Percentiles rank a stretch among this genome's conserved stretches.
phyloP scores from a whole-genome alignment of 2,797 vertebrate genomes.

The Pseudochaenichthys georgianus region DNA sequence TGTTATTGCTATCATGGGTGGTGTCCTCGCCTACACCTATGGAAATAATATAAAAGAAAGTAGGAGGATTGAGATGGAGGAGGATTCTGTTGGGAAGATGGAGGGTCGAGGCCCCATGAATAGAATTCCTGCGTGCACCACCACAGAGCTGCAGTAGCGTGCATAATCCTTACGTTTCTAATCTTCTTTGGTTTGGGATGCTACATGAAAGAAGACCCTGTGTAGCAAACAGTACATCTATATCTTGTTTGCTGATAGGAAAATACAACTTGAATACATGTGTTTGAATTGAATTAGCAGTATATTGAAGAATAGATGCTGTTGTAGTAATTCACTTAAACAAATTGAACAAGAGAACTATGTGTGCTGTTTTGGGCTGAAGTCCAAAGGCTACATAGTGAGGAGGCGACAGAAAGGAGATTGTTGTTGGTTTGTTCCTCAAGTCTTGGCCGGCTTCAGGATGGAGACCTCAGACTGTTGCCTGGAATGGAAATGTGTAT shows the following conservation, averaged over 20 bases:
- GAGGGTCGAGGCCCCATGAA: constrained; percentile 44
- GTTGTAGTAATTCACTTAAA: constrained; percentile 31
- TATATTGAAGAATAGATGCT: constrained; percentile 31
- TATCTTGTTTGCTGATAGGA: constrained; percentile 11
- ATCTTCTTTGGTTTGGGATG: constrained; percentile 37
- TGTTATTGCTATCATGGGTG: constrained; percentile 1
- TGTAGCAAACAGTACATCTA: neutral
- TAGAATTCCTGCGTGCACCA: constrained; percentile 49
- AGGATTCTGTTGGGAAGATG: constrained; percentile 18
- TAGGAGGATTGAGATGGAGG: constrained; percentile 1
- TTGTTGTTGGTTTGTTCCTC: constrained; percentile 52
- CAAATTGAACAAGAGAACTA: constrained; percentile 23
- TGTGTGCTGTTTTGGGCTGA: constrained; percentile 46
- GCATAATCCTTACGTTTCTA: constrained; percentile 32
- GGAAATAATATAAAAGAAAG: constrained; percentile 14
- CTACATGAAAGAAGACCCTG: neutral
- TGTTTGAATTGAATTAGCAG: constrained; percentile 13
- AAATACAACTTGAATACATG: neutral
- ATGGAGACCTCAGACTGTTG: constrained; percentile 43
- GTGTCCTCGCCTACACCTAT: neutral
- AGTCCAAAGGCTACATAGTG: constrained; percentile 46
- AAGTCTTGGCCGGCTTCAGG: constrained; percentile 69
- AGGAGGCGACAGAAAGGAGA: constrained; percentile 27
- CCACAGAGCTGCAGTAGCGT: constrained; percentile 39
- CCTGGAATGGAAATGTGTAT: constrained; percentile 69